Base-by-base conservation (phyloP, 92 coral and sea anemone species). In the Palythoa grandis region DNA sequence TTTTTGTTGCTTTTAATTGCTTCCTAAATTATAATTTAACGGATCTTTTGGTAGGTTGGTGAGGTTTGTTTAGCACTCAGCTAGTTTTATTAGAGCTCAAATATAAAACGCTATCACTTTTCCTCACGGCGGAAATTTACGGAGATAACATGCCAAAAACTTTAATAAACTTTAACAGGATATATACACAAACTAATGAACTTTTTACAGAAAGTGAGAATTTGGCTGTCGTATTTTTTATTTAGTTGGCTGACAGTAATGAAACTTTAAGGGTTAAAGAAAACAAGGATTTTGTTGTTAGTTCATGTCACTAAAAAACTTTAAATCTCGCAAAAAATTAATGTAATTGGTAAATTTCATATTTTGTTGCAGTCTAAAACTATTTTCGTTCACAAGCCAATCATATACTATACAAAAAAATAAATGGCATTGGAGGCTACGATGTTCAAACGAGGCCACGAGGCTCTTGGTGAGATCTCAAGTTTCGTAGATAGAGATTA, bases 1-100 rank as follows among this genome's bases (percentile, higher is more conserved):
- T 92, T 5, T 94, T 89, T 77, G 95, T 79, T 82, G 86, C 38
- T 74, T 75, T 58, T 94, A 94, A 94, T 94, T 94, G 93, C 93
- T 94, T 92, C 90, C 93, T 86, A 83, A 92, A 89, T 92, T 82
- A 83, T 87, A 92, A 88, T 88, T 90, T 88, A 87, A 91, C 95
- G 92, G 93, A 91, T 88, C 90, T 94, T 94, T 91, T 88, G 98
- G 92, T 74, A 52, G 74, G 89, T 82, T 72, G 92, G 87, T 87
- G 90, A 52, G 90, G 98, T 94, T 94, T 93, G 88, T 94, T 92
- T 94, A 94, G 92, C 88, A 84, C 95, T 92, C 98, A 86, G 82
- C 87, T 85, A 90, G 85, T 88, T 94, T 94, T 94, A 92, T 94
- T 94, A 92, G 89, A 83, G 79, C 91, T 88, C 91, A 94, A 94